Conservation (phyloP, 30 jellyfish, hydroid and myxozoan species). For the Aurelia aurita region DNA sequence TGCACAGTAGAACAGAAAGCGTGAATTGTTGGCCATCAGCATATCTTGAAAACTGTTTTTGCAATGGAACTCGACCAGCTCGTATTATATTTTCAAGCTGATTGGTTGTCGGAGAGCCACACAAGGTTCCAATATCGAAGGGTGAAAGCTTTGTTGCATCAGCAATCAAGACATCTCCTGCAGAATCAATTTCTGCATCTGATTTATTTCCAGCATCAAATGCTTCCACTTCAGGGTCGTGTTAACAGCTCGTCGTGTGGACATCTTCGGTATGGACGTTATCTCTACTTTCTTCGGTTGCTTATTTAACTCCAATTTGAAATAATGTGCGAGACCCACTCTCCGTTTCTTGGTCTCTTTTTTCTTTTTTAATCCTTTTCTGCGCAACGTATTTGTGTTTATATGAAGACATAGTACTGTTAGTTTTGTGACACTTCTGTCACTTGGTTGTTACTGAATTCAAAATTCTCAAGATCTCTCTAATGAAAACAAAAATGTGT, state of each 20-base stretch:
- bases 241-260: too few species aligned
- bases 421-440: too few species aligned
- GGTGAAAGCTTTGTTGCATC: constrained; percentile 17
- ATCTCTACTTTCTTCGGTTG: neutral
- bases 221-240: too few species aligned
- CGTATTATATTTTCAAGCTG: constrained; percentile 21
- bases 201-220: neutral
- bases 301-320: constrained; percentile 23
- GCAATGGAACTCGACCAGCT: constrained; percentile 57
- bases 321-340: constrained; percentile 24
- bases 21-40: constrained; percentile 28
- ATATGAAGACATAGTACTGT: constrained; percentile 12
- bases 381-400: constrained; percentile 55
- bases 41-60: constrained; percentile 43
- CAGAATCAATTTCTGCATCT: constrained; percentile 1
- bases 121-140: constrained; percentile 47
- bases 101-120: constrained; percentile 30
- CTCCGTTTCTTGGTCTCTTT: constrained; percentile 13
- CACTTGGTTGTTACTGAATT: too few species aligned
- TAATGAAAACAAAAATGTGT: too few species aligned
- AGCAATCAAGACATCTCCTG: neutral
- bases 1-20: constrained; percentile 33
- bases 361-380: constrained; percentile 33
- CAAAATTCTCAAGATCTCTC: too few species aligned
- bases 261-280: constrained; percentile 1